Percentiles rank a stretch among this genome's conserved stretches.
phyloP scores from a whole-genome alignment of 1,140 invertebrate genomes.

The Drepana arcuata region DNA sequence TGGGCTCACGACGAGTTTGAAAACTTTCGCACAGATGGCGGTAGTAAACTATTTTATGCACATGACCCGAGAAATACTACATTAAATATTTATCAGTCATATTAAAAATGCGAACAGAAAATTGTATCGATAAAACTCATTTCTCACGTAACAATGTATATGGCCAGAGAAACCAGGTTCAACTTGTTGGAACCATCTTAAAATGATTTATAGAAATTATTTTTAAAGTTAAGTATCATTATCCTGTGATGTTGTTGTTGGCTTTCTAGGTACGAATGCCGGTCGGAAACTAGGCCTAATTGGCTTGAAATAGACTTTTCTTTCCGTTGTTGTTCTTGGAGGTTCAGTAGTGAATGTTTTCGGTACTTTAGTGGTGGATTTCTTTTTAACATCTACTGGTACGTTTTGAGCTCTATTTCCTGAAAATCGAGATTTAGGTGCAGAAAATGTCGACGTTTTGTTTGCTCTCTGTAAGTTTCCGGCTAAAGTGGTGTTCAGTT shows the following conservation, averaged over 20 bases:
- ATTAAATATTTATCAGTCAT: slow-evolving; percentile 8
- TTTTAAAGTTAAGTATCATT: slow-evolving; percentile 10
- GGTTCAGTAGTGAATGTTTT: slow-evolving; percentile 44
- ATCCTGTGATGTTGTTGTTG: slow-evolving; percentile 33
- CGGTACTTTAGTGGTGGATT: slow-evolving; percentile 9
- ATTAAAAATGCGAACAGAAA: slow-evolving; percentile 2
- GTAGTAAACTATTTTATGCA: slow-evolving; percentile 4
- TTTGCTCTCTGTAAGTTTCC: slow-evolving; percentile 41
- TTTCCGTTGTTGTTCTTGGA: slow-evolving; percentile 46
- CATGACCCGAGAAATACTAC: slow-evolving; percentile 2
- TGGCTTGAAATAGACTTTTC: slow-evolving; percentile 48
- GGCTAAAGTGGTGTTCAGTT: slow-evolving; percentile 31
- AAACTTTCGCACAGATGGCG: neutral
- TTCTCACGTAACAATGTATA: slow-evolving; percentile 13
- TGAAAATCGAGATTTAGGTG: slow-evolving; percentile 45
- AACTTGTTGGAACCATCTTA: slow-evolving; percentile 12
- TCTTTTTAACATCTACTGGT: slow-evolving; percentile 53
- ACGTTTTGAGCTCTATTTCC: slow-evolving; percentile 54
- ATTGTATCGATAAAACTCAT: slow-evolving; percentile 1
- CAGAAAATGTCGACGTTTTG: slow-evolving; percentile 50
- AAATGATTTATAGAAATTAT: no score
- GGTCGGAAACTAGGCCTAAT: slow-evolving; percentile 51
- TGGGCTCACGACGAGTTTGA: no score
- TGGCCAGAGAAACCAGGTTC: slow-evolving; percentile 22
- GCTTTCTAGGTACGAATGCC: slow-evolving; percentile 48